Percentiles rank a stretch among this genome's conserved stretches.
Evolutionary conservation across 2,113 vertebrate genomes (phyloP).

Genomic region (Xyliphius kryptos): DNA sequence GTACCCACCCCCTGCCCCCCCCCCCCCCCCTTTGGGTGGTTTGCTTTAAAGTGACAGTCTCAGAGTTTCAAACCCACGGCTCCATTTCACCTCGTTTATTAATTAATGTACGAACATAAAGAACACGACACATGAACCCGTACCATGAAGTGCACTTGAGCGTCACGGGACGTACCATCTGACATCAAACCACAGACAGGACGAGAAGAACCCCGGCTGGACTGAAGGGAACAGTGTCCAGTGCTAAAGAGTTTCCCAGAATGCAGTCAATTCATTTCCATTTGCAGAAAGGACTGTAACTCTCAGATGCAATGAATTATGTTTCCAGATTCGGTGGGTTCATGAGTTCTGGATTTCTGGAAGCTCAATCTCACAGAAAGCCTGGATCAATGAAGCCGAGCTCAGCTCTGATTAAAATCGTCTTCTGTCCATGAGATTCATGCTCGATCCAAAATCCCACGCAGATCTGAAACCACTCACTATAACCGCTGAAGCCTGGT

Average conservation of each 20-base stretch:
- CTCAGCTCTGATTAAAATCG: conserved; percentile 20
- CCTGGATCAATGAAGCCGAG: conserved; percentile 9
- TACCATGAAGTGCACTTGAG: too few relatives aligned
- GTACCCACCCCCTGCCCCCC: too few relatives aligned
- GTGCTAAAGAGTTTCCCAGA: too few relatives aligned
- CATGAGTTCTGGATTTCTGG: not conserved
- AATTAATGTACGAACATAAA: too few relatives aligned
- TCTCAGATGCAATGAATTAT: not conserved
- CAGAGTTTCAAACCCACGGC: not conserved
- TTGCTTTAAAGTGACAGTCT: too few relatives aligned
- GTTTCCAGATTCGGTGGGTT: not conserved
- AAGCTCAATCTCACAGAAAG: conserved; percentile 28
- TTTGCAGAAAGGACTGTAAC: not conserved
- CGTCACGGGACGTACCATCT: not conserved
- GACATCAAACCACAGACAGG: not conserved
- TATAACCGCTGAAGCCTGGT: not conserved
- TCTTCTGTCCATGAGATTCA: not conserved
- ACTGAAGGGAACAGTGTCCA: too few relatives aligned
- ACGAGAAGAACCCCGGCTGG: not conserved
- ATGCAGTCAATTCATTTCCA: too few relatives aligned
- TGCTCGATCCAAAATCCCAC: not conserved
- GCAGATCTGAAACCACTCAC: not conserved
- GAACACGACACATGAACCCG: too few relatives aligned
- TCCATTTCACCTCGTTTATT: not conserved
- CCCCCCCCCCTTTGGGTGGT: too few relatives aligned